phyloP scores from a whole-genome alignment of 2,113 vertebrate genomes.

The Podocnemis expansa region DNA sequence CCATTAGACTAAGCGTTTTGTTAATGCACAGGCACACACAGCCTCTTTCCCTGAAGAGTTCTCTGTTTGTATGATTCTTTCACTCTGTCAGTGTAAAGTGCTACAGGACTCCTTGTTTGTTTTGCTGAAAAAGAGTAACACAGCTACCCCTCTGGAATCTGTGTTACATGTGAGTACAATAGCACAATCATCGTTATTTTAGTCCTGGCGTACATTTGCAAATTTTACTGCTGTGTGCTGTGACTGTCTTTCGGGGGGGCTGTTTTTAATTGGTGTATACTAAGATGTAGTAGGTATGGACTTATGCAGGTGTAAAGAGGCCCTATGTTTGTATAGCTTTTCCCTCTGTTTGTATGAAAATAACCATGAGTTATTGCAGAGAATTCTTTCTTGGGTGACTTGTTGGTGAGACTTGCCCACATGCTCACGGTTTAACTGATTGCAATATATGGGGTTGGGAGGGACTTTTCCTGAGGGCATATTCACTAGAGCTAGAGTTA shows the following conservation, averaged over 20 bases:
- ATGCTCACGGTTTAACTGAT: no score
- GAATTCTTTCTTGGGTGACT: no score
- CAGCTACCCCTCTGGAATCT: background rate
- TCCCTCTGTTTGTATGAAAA: no score
- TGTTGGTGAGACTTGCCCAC: no score
- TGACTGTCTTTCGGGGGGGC: background rate
- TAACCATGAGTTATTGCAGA: no score
- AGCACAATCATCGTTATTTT: background rate
- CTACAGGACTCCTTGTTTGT: no score
- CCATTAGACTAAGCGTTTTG: accelerated
- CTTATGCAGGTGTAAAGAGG: background rate
- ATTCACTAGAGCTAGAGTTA: no score
- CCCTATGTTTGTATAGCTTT: background rate
- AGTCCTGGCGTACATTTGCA: background rate
- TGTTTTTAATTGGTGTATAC: background rate
- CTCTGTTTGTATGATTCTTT: background rate
- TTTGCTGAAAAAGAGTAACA: no score
- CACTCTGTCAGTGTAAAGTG: background rate
- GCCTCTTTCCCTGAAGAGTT: background rate
- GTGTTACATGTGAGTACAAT: background rate
- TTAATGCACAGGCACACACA: background rate
- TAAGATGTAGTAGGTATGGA: accelerated
- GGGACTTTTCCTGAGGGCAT: no score
- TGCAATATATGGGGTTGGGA: no score
- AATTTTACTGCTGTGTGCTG: background rate